These are phyloP conservation scores for Sylvilagus bachmani DNA, from an alignment of 2,113 vertebrate species.

Conservation along the genomic window DNA sequence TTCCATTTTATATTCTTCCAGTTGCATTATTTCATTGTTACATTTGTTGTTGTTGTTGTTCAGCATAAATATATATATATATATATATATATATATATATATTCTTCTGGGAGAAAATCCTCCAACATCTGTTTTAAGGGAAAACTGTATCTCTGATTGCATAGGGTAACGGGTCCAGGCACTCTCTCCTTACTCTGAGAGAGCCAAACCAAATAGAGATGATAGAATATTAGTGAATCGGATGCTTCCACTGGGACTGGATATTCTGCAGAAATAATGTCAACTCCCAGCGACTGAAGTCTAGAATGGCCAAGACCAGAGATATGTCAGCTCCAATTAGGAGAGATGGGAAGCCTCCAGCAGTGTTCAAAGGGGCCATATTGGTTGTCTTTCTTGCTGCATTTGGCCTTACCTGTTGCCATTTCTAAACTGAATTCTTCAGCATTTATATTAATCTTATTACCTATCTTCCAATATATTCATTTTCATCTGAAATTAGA, in stretches of 20 bases:
- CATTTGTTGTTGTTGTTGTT: background rate
- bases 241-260: background rate
- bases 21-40: background rate
- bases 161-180: background rate
- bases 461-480: background rate
- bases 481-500: slow-evolving; percentile 3
- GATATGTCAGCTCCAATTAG: background rate
- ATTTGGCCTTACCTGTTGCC: background rate
- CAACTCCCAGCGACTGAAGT: background rate
- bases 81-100: too few relatives aligned
- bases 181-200: background rate
- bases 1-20: slow-evolving; percentile 32
- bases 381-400: background rate
- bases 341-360: background rate
- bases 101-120: background rate
- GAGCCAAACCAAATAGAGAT: background rate
- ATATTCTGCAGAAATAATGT: background rate
- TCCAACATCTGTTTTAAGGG: background rate
- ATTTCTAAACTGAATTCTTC: background rate
- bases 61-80: too few relatives aligned
- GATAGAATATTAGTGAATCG: background rate
- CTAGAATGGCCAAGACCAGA: background rate
- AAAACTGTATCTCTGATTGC: background rate
- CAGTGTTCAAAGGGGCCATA: background rate
- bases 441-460: background rate